phyloP scores from a whole-genome alignment of 2,113 vertebrate genomes.

The Cottus gobio region DNA sequence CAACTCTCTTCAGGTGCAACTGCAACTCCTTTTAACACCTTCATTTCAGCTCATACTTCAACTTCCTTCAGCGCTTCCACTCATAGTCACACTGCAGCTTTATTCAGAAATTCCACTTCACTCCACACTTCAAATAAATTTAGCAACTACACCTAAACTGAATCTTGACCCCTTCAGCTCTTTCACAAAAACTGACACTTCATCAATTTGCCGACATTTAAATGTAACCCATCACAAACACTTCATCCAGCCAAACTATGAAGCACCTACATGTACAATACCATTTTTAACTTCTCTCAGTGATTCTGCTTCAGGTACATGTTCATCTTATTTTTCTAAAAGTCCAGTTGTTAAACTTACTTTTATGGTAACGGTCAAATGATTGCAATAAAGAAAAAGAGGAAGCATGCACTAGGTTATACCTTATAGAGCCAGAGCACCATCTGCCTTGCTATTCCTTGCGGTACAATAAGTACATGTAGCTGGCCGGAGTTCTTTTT shows the following conservation, averaged over 20 bases:
- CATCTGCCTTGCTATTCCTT: neutral
- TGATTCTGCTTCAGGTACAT: neutral
- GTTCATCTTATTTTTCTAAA: neutral
- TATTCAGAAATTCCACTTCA: neutral
- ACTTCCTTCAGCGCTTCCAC: neutral
- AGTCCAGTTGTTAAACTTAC: neutral
- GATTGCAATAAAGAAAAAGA: constrained; percentile 4
- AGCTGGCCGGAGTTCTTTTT: neutral
- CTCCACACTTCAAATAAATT: neutral
- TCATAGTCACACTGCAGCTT: neutral
- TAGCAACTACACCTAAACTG: neutral
- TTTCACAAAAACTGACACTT: neutral
- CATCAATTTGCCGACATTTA: neutral
- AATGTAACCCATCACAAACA: neutral
- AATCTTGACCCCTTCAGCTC: neutral
- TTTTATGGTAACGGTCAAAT: neutral
- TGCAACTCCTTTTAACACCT: too few relatives aligned
- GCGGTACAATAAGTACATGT: neutral
- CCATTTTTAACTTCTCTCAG: neutral
- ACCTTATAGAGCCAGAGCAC: constrained; percentile 1
- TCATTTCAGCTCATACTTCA: neutral
- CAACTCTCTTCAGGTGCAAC: neutral
- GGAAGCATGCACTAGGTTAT: neutral
- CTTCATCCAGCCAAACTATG: neutral
- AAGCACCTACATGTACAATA: neutral